Conservation (phyloP, 2,888 invertebrate genomes). For the Melinopterus prodromus region DNA sequence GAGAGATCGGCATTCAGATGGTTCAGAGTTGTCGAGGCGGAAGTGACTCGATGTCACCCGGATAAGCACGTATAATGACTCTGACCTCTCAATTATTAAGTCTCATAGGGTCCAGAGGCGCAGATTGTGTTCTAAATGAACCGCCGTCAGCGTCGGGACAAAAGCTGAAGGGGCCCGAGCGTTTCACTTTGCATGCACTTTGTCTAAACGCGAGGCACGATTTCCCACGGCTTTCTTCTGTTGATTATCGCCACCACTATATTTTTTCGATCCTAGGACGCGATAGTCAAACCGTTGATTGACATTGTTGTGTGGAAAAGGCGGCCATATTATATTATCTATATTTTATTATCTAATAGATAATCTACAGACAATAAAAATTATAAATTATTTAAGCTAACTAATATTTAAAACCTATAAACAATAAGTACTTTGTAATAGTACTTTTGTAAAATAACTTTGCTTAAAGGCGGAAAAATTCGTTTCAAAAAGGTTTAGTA, state of each 20-base stretch:
- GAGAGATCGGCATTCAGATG: neutral
- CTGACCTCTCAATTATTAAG: constrained; percentile 48
- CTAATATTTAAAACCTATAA: too few species aligned
- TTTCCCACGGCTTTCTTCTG: neutral
- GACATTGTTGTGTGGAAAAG: neutral
- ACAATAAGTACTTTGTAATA: too few species aligned
- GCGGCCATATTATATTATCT: neutral
- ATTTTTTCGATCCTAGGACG: neutral
- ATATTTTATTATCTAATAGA: too few species aligned
- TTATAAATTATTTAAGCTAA: too few species aligned
- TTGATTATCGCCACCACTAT: neutral
- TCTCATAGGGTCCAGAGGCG: neutral
- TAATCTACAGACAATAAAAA: too few species aligned
- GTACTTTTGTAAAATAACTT: too few species aligned
- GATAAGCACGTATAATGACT: constrained; percentile 53
- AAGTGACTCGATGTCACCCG: constrained; percentile 57
- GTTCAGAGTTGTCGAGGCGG: constrained; percentile 54
- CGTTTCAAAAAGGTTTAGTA: too few species aligned
- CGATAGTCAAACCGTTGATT: neutral
- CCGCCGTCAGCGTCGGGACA: neutral
- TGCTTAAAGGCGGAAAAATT: too few species aligned
- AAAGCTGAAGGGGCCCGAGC: neutral
- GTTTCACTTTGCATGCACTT: constrained; percentile 4
- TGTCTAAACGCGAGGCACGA: neutral
- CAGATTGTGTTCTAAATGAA: neutral